phyloP scores from a whole-genome alignment of 2,797 vertebrate species.

The Hoplostethus atlanticus region DNA sequence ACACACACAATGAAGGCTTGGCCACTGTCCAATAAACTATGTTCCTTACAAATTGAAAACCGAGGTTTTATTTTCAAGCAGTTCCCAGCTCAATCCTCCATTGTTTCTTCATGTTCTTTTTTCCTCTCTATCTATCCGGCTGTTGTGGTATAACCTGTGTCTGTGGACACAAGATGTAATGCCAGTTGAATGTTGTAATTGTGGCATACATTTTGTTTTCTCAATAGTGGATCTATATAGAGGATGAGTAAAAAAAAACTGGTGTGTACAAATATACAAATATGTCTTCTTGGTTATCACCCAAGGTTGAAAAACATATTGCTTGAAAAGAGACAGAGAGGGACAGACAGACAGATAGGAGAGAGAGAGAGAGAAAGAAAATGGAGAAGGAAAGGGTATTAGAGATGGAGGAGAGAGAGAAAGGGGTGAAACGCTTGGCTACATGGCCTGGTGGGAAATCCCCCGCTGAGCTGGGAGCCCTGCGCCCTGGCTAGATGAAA shows the following conservation, averaged over 20 bases:
- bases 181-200: constrained; percentile 57
- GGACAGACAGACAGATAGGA: constrained; percentile 42
- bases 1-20: constrained; percentile 42
- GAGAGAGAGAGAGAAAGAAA: constrained; percentile 18
- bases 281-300: constrained; percentile 61
- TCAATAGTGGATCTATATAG: constrained; percentile 15
- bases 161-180: constrained; percentile 49
- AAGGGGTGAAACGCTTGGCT: constrained; percentile 68
- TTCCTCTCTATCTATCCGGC: constrained; percentile 19
- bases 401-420: constrained; percentile 54
- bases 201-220: constrained; percentile 55
- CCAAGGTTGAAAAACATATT: constrained; percentile 58
- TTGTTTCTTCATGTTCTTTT: constrained; percentile 40
- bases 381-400: constrained; percentile 47
- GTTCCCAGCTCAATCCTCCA: constrained; percentile 50
- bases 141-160: constrained; percentile 35
- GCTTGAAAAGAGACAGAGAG: constrained; percentile 30
- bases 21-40: constrained; percentile 38
- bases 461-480: constrained; percentile 74
- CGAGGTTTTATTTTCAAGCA: constrained; percentile 53
- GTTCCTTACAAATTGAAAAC: constrained; percentile 60
- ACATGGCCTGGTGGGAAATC: constrained; percentile 81
- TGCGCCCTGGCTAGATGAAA: constrained; percentile 79
- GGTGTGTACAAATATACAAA: constrained; percentile 43
- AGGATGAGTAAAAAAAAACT: constrained; percentile 27